Base-by-base conservation (phyloP, 92 coral and sea anemone genomes). In the Porites lobata region DNA sequence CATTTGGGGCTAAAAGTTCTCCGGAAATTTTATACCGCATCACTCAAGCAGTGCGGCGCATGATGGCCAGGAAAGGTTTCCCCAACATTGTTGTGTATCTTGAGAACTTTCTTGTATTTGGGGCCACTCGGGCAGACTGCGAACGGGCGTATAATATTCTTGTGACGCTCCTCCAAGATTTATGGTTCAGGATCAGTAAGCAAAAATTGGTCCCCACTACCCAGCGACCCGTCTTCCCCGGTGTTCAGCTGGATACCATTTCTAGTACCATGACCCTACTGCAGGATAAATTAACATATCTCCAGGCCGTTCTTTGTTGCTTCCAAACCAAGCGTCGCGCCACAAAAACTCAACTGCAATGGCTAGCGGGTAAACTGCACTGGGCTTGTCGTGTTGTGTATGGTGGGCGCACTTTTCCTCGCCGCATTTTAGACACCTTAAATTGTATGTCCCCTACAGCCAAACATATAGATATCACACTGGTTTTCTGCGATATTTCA, bases 21-120 rank as follows among this genome's bases (percentile, higher is more conserved):
- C 84, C 90, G 4, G 88, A 64, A 12, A 75, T 85, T 13, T 82
- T 82, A 17, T 78, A 69, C 78, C 78, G 59, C 64, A 11, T 53
- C 11, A 11, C 65, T 12, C 65, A 61, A 15, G 13, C 15, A 8
- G 65, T 61, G 24, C 26, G 26, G 7, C 29, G 29, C 26, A n/a
- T 6, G 69, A 65, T 65, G 69, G 69, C 69, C n/a, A n/a, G 26
- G 26, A 24, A 38, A 2, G 29, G 69, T 8, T 65, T n/a, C 29
- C 24, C 3, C 0, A 11, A 20, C 69, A 65, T 20, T 10, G 10
- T 65, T 65, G 57, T 53, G 8, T 53, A 53, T 53, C 57, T 53
- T 11, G 57, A 53, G 8, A 8, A 53, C 57, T 53, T 53, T 53
- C 12, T 53, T 7, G 57, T 53, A 1, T 1, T 53, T 7, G 57